A percentile compares a stretch with the other conserved stretches of the same genome.
These are phyloP conservation scores for Pteromalus puparum DNA, from an alignment of 1,140 invertebrate genomes.

Conservation along the genomic window DNA sequence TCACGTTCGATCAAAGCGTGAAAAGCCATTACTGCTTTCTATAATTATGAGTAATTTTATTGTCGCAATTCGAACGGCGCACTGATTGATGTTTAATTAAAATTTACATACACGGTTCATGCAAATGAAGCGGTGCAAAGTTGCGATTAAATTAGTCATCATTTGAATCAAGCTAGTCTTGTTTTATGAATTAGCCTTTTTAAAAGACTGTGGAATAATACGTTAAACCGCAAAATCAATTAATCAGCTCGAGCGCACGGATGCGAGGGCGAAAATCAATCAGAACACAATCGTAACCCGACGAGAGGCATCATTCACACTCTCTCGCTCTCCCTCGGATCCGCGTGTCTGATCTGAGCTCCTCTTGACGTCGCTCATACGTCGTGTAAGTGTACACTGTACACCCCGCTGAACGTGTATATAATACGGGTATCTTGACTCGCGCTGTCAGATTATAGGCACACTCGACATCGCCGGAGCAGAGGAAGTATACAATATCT, in stretches of 20 bases:
- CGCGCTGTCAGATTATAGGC: neutral
- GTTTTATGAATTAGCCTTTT: too few relatives aligned
- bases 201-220: too few relatives aligned
- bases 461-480: neutral
- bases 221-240: neutral
- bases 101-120: neutral
- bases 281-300: neutral
- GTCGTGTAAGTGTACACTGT: neutral
- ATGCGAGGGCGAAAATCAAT: neutral
- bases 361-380: neutral
- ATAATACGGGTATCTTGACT: neutral
- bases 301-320: neutral
- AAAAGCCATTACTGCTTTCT: too few relatives aligned
- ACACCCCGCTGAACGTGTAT: neutral
- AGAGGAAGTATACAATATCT: slow-evolving; percentile 39
- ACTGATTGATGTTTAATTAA: neutral
- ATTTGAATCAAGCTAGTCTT: too few relatives aligned
- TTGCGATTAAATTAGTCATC: neutral
- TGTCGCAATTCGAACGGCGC: neutral
- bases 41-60: neutral
- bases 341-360: neutral
- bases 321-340: neutral
- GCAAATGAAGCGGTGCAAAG: too few relatives aligned
- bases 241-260: too few relatives aligned
- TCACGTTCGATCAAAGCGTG: too few relatives aligned